Conservation (phyloP, 2,797 vertebrate genomes). For the Pteropus rufus region DNA sequence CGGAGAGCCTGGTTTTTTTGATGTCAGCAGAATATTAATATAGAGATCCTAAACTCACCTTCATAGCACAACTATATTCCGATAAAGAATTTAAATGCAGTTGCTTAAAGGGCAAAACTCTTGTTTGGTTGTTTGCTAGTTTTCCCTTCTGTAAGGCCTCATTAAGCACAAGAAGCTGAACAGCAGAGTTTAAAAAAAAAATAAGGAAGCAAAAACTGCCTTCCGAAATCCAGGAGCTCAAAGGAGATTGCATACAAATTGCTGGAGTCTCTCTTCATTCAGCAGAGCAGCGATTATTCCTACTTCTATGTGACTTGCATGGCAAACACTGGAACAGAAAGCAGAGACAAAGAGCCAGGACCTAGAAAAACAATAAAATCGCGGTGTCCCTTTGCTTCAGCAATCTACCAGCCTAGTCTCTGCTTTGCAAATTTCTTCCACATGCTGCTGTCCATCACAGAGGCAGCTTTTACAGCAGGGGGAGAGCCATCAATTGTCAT, state of each 20-base stretch:
- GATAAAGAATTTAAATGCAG: constrained; percentile 57
- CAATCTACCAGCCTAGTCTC: neutral
- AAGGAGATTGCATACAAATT: constrained; percentile 11
- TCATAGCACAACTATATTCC: neutral
- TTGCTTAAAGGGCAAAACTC: constrained; percentile 63
- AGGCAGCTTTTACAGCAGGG: neutral
- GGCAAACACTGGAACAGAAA: constrained; percentile 15
- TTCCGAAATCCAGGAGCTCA: constrained; percentile 36
- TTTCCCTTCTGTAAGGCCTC: constrained; percentile 70
- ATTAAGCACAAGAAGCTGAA: constrained; percentile 61
- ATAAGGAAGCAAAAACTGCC: neutral
- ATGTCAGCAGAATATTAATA: neutral
- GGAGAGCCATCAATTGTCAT: constrained; percentile 68
- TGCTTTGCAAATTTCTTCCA: neutral
- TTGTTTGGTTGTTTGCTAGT: constrained; percentile 46
- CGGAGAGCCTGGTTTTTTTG: neutral
- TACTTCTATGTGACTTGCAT: constrained; percentile 32
- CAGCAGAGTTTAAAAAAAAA: neutral
- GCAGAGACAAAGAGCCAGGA: neutral
- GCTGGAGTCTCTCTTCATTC: neutral
- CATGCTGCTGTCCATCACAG: neutral
- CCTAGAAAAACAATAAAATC: neutral
- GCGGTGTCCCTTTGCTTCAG: neutral
- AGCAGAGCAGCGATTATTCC: constrained; percentile 15
- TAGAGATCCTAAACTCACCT: neutral